Conservation (phyloP, 2,888 invertebrate genomes). For the Pyrocoelia pectoralis region DNA sequence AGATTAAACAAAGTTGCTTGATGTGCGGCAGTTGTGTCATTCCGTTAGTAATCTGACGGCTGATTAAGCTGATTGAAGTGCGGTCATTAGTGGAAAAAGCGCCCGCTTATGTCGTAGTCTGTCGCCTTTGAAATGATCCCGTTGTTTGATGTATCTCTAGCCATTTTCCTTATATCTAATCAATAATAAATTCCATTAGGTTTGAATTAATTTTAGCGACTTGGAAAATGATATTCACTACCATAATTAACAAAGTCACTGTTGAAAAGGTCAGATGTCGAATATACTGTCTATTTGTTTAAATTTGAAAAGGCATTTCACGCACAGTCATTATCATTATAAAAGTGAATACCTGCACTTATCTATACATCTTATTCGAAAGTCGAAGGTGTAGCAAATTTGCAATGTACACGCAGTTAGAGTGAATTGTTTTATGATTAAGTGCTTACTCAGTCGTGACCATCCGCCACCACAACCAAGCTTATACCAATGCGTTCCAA, state of each 20-base stretch:
- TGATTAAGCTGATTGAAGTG: constrained; percentile 39
- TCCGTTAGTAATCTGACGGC: constrained; percentile 34
- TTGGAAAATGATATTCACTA: too few species aligned
- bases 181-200: too few species aligned
- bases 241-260: background rate
- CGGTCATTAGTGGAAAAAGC: constrained; percentile 42
- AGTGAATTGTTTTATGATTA: constrained; percentile 53
- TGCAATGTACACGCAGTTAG: constrained; percentile 44
- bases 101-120: constrained; percentile 38
- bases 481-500: constrained; percentile 40
- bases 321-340: constrained; percentile 31
- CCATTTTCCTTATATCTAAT: too few species aligned
- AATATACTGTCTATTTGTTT: constrained; percentile 13
- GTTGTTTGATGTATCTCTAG: constrained; percentile 12
- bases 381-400: constrained; percentile 45
- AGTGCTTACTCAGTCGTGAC: constrained; percentile 52
- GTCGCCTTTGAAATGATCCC: constrained; percentile 36
- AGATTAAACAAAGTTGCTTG: constrained; percentile 18
- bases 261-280: constrained; percentile 13
- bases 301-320: constrained; percentile 24
- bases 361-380: constrained; percentile 42
- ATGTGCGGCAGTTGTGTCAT: constrained; percentile 33
- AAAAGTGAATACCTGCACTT: constrained; percentile 37
- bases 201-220: too few species aligned
- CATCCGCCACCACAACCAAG: constrained; percentile 42